phyloP scores from a whole-genome alignment of 2,888 invertebrate genomes.

The Adelphocoris suturalis region DNA sequence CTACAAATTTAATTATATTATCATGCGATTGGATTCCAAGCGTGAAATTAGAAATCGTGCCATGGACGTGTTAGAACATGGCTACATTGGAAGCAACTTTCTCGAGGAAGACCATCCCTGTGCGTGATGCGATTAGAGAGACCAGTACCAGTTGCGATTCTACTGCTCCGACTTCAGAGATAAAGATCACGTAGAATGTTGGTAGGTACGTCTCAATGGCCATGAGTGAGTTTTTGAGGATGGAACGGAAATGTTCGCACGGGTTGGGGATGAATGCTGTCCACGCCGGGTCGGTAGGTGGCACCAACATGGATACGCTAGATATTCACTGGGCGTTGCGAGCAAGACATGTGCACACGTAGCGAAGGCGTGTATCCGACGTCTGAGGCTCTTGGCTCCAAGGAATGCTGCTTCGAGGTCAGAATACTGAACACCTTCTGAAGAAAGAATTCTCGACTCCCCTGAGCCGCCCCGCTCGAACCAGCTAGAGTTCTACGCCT shows the following conservation, averaged over 20 bases:
- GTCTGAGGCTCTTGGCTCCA: conserved; percentile 23
- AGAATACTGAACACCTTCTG: conserved; percentile 54
- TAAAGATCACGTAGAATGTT: too few species aligned
- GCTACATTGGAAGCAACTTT: too few species aligned
- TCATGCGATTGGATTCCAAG: too few species aligned
- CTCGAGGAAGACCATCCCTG: too few species aligned
- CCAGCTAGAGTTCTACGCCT: background rate
- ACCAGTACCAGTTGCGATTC: too few species aligned
- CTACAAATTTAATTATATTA: too few species aligned
- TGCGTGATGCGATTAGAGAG: too few species aligned
- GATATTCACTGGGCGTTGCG: conserved; percentile 22
- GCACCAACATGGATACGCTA: background rate
- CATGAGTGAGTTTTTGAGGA: background rate
- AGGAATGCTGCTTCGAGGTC: conserved; percentile 61
- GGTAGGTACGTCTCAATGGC: too few species aligned
- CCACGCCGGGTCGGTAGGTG: conserved; percentile 7
- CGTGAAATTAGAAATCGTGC: too few species aligned
- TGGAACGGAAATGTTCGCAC: conserved; percentile 9
- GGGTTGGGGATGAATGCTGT: conserved; percentile 31
- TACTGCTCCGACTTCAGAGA: too few species aligned
- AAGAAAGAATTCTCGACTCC: conserved; percentile 45
- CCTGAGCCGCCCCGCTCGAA: background rate
- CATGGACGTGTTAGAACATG: too few species aligned
- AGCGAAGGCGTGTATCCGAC: conserved; percentile 46
- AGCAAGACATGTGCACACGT: conserved; percentile 45